These are phyloP conservation scores for Drosophila conformis DNA, from an alignment of 2,888 invertebrate genomes.

Conservation along the genomic window DNA sequence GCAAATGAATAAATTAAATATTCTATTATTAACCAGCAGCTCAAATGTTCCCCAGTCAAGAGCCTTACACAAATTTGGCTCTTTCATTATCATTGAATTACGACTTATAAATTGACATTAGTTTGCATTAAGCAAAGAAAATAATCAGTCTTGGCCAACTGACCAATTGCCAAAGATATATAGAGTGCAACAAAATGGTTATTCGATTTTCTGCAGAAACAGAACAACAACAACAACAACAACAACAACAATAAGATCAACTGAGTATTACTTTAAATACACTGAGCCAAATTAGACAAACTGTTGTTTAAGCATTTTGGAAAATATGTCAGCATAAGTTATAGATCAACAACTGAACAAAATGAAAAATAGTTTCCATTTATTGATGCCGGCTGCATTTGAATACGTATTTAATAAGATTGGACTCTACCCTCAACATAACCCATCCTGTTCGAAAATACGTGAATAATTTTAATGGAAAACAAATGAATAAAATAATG, in stretches of 20 bases:
- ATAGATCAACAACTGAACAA: not conserved
- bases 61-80: not conserved
- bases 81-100: not conserved
- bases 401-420: not conserved
- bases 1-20: constrained; percentile 74
- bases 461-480: constrained; percentile 28
- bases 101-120: not conserved
- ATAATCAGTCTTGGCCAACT: not conserved
- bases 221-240: not conserved
- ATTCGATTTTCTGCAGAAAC: not conserved
- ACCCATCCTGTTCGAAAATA: not conserved
- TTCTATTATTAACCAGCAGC: constrained; percentile 44
- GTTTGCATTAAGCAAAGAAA: not conserved
- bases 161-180: not conserved
- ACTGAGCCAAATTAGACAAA: not conserved
- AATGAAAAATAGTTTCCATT: not conserved
- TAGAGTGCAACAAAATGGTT: not conserved
- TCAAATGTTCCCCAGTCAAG: not conserved
- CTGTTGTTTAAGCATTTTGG: not conserved
- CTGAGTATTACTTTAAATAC: not conserved
- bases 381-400: not conserved
- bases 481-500: constrained; percentile 29
- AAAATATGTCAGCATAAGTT: not conserved
- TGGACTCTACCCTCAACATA: not conserved
- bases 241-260: not conserved